These are phyloP conservation scores for Etheostoma spectabile DNA, from an alignment of 2,113 vertebrate species.

Conservation along the genomic window DNA sequence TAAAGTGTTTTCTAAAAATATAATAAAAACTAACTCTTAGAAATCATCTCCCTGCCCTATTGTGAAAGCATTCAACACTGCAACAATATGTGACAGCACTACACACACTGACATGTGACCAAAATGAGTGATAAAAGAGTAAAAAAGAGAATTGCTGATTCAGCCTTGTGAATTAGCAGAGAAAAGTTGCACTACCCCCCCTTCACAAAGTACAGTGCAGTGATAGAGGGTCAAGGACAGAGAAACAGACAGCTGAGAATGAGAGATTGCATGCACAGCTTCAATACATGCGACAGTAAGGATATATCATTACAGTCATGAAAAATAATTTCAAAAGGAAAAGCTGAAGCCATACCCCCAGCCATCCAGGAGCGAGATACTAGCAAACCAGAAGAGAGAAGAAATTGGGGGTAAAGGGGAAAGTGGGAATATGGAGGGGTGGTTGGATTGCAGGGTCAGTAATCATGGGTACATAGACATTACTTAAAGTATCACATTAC, in stretches of 20 bases:
- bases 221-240: constrained; percentile 71
- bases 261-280: constrained; percentile 70
- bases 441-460: constrained; percentile 49
- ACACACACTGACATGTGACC: constrained; percentile 53
- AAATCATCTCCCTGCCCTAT: constrained; percentile 4
- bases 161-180: constrained; percentile 52
- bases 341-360: constrained; percentile 97
- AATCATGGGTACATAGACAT: constrained; percentile 34
- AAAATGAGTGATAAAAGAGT: constrained; percentile 53
- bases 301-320: constrained; percentile 47
- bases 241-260: constrained; percentile 68
- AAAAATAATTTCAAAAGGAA: constrained; percentile 70
- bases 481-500: constrained; percentile 30
- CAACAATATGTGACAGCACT: constrained; percentile 40
- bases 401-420: constrained; percentile 77
- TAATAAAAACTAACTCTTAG: not conserved
- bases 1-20: not conserved
- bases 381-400: constrained; percentile 92
- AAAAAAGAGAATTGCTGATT: constrained; percentile 64
- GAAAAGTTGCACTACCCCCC: not conserved
- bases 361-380: constrained; percentile 99
- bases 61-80: constrained; percentile 34
- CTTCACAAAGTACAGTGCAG: constrained; percentile 49
- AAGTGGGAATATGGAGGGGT: constrained; percentile 56
- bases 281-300: constrained; percentile 71